Evolutionary conservation across 2,888 invertebrate genomes (phyloP).

Genomic region (Pristionchus maxplancki): DNA sequence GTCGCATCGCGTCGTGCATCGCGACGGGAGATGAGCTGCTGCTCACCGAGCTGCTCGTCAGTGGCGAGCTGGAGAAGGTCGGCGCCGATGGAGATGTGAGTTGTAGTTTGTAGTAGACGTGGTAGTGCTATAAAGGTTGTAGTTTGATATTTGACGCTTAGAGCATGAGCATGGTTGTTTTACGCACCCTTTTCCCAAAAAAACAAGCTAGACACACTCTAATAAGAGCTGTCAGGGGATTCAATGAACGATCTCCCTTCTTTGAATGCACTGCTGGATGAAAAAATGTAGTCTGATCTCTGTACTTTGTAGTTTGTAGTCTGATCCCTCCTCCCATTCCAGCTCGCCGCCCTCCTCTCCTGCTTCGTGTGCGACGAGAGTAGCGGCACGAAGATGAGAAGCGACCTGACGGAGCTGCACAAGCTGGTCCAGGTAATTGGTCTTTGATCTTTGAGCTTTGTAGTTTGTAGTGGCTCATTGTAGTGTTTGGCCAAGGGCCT

Average conservation of each 20-base stretch:
- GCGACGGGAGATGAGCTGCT: slow-evolving; percentile 3
- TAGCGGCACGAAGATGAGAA: not conserved
- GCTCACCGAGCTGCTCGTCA: slow-evolving; percentile 7
- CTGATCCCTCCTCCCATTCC: not conserved
- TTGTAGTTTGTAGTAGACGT: too few relatives aligned
- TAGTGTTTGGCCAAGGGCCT: too few relatives aligned
- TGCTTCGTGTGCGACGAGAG: slow-evolving; percentile 24
- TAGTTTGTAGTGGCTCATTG: not conserved
- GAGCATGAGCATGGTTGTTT: not conserved
- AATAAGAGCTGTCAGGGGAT: too few relatives aligned
- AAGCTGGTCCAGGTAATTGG: slow-evolving; percentile 1
- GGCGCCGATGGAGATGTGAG: not conserved
- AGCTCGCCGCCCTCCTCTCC: slow-evolving; percentile 17
- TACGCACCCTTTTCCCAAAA: too few relatives aligned
- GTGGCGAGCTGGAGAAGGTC: not conserved
- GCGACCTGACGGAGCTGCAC: not conserved
- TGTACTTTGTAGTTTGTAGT: not conserved
- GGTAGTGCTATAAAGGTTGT: too few relatives aligned
- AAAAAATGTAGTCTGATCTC: not conserved
- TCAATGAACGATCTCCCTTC: too few relatives aligned
- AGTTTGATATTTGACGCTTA: not conserved
- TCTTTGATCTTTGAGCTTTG: not conserved
- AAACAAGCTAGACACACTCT: too few relatives aligned
- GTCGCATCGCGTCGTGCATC: slow-evolving; percentile 16
- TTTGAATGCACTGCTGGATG: too few relatives aligned